These are phyloP conservation scores for Xiphias gladius DNA, from an alignment of 2,113 vertebrate genomes.

Conservation along the genomic window DNA sequence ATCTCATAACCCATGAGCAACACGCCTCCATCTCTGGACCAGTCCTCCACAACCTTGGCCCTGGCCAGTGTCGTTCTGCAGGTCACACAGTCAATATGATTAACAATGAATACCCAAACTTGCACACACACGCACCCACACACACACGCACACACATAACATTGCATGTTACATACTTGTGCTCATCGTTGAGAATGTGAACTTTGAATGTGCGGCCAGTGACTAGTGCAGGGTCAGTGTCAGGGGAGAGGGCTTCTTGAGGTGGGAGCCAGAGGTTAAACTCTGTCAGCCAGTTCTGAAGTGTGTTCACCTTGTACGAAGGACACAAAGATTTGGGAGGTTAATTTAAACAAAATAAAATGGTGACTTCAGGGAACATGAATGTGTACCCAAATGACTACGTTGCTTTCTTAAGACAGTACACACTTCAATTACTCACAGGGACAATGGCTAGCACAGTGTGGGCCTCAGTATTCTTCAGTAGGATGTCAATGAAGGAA, in stretches of 20 bases:
- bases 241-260: slow-evolving; percentile 89
- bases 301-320: slow-evolving; percentile 93
- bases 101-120: neutral
- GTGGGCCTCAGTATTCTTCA: slow-evolving; percentile 94
- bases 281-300: slow-evolving; percentile 98
- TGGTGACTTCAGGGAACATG: neutral
- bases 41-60: slow-evolving; percentile 96
- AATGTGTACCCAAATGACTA: neutral
- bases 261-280: slow-evolving; percentile 98
- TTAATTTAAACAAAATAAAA: slow-evolving; percentile 1
- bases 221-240: slow-evolving; percentile 87
- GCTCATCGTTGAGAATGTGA: slow-evolving; percentile 96
- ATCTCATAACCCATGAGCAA: slow-evolving; percentile 99
- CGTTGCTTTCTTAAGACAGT: neutral
- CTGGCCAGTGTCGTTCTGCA: slow-evolving; percentile 92
- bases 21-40: slow-evolving; percentile 94
- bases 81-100: slow-evolving; percentile 28
- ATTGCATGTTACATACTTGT: slow-evolving; percentile 88
- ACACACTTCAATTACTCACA: slow-evolving; percentile 85
- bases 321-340: neutral
- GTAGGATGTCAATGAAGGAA: slow-evolving; percentile 96
- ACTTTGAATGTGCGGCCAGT: slow-evolving; percentile 92
- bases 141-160: neutral
- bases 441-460: slow-evolving; percentile 98
- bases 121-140: neutral